Evolutionary conservation across 2,113 vertebrate species (phyloP), one percentile per base, ranked within the genome.

Genomic region (Sarotherodon lohbergeri): DNA sequence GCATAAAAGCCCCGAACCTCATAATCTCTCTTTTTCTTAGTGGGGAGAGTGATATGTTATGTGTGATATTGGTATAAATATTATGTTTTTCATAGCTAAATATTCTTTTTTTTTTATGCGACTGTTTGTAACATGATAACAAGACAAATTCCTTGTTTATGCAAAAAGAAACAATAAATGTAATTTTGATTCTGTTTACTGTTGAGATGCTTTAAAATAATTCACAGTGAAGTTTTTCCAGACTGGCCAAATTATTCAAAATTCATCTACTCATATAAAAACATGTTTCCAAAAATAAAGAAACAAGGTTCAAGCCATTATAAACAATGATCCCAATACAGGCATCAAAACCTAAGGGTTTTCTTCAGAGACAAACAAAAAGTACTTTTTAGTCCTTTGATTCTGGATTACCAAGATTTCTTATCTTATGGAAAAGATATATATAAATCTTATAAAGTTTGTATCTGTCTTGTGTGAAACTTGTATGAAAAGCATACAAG

Each of bases 131-230:
- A 36, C 19, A 66, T 5, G 19, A 66, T 66, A 39, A 17, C 9
- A 0, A 66, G 10, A 39, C 17, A 39, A 7, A 66, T 66, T 36
- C 0, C 32, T n/a, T 66, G 1, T 66, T 66, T n/a, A n/a, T 66
- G 32, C 17, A 66, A 0, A 66, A 39, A n/a, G 2, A n/a, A 39
- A 66, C 6, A 66, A 39, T 66, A 66, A 66, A 39, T 7, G 59
- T 7, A 12, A 63, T 4, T 63, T 9, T 63, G 59, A 63, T n/a
- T 63, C 32, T 39, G 32, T 39, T 66, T 66, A 66, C 61, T 39
- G 32, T 34, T 39, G 34, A 66, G 34, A 39, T 39, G 61, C 61
- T 66, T 66, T 66, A 66, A 66, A 66, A 66, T 66, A 4, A 39
- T 66, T 4, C 34, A 66, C 34, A 66, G 0, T 9, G 1, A 71